Base-by-base conservation (phyloP, 2,888 invertebrate genomes). In the Acrobasis suavella region DNA sequence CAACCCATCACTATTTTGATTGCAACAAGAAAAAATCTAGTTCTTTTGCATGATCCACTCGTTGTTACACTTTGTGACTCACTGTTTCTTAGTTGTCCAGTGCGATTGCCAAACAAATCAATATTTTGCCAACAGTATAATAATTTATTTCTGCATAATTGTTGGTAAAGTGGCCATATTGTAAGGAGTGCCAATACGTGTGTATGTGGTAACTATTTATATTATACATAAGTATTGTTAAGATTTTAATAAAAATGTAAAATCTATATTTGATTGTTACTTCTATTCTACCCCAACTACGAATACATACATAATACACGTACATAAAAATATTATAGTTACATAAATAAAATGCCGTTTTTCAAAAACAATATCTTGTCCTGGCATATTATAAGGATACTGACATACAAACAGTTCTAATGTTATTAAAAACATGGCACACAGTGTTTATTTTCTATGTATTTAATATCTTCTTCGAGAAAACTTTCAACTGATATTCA, bases 181-280 rank as follows among this genome's bases (percentile, higher is more conserved):
- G 69, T 69, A 80, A 76, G 73, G 80, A 82, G 88, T 90, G 89
- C 89, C 90, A 89, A 89, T 85, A 83, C 80, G 79, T 76, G 76
- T 75, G 78, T 77, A 83, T 84, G 82, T 87, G 82, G 83, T 86
- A 81, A 85, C 75, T 82, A 81, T 85, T 85, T 83, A 83, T 79
- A 82, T 81, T 83, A 86, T 86, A 86, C 77, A 86, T 87, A 85
- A 74, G 80, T 83, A 84, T 83, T 86, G 81, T 85, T 85, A 87
- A 88, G 80, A 80, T 85, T 90, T 85, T 85, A 88, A 86, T 87
- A 87, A 87, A 80, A 88, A 86, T 80, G 80, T 76, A 74, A 87
- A 85, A 86, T 82, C n/a, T 14, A 46, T 42, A 12, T 46, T 46
- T 46, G 14, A 14, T 46, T 76, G 77, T 75, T 81, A 86, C 52